phyloP scores from a whole-genome alignment of 2,888 invertebrate species.

The Agrochola macilenta region DNA sequence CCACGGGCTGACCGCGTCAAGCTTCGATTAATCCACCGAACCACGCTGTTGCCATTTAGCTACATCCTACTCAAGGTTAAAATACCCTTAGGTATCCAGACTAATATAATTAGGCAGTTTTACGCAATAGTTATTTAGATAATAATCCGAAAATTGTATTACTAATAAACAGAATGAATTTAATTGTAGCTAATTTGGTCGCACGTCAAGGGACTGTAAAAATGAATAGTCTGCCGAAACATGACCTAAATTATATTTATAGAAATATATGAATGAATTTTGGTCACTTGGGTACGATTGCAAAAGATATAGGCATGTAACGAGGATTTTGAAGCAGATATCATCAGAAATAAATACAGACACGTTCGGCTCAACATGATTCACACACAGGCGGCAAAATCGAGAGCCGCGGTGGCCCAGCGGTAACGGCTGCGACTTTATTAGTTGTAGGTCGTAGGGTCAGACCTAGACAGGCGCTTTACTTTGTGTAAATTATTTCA shows the following conservation, averaged over 20 bases:
- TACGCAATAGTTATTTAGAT: conserved; percentile 31
- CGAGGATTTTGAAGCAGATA: neutral
- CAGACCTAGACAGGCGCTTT: too few relatives aligned
- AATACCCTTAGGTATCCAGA: neutral
- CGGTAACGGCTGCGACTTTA: too few relatives aligned
- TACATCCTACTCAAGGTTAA: conserved; percentile 12
- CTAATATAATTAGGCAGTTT: conserved; percentile 20
- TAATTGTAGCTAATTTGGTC: conserved; percentile 37
- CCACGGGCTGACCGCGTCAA: too few relatives aligned
- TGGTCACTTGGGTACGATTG: neutral
- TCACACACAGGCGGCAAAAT: neutral
- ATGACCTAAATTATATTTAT: conserved; percentile 5
- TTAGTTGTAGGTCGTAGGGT: too few relatives aligned
- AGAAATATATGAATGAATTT: conserved; percentile 15
- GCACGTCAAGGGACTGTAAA: conserved; percentile 15
- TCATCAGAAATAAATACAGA: neutral
- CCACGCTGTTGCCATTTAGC: neutral
- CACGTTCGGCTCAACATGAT: neutral
- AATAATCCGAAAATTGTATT: conserved; percentile 36
- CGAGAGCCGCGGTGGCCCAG: too few relatives aligned
- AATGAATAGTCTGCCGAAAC: conserved; percentile 15
- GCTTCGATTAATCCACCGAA: neutral
- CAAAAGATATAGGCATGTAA: neutral
- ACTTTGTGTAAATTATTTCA: too few relatives aligned
- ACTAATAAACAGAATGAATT: conserved; percentile 32